These are phyloP conservation scores for Rhinatrema bivittatum DNA, from an alignment of 2,797 vertebrate genomes.

Conservation along the genomic window DNA sequence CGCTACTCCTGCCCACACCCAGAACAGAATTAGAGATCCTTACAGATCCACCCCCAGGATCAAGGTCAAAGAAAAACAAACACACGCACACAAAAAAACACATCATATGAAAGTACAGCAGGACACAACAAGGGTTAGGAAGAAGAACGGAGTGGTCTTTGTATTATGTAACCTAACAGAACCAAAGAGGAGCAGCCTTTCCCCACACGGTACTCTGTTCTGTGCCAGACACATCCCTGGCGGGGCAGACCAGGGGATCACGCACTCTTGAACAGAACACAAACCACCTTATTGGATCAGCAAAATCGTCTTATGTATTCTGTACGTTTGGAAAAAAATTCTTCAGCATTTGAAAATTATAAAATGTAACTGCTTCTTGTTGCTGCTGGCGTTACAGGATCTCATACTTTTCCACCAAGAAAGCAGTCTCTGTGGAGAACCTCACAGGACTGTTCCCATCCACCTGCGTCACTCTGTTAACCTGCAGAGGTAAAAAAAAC, in stretches of 20 bases:
- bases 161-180: too few relatives aligned
- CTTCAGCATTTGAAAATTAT: slow-evolving; percentile 42
- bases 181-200: too few relatives aligned
- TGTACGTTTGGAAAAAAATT: slow-evolving; percentile 39
- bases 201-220: slow-evolving; percentile 15
- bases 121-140: too few relatives aligned
- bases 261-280: slow-evolving; percentile 27
- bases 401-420: slow-evolving; percentile 94
- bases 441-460: slow-evolving; percentile 78
- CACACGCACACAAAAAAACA: too few relatives aligned
- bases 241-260: slow-evolving; percentile 16
- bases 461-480: slow-evolving; percentile 86
- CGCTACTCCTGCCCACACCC: too few relatives aligned
- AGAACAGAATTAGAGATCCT: too few relatives aligned
- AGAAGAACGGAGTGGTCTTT: too few relatives aligned
- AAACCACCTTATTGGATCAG: slow-evolving; percentile 16
- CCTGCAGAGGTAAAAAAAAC: slow-evolving; percentile 47
- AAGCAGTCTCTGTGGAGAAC: slow-evolving; percentile 90
- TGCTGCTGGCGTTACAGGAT: slow-evolving; percentile 73
- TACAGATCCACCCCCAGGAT: too few relatives aligned
- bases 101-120: too few relatives aligned
- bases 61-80: too few relatives aligned
- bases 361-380: too few relatives aligned
- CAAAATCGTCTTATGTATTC: slow-evolving; percentile 37
- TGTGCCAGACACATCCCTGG: slow-evolving; percentile 44